These are phyloP conservation scores for Pararge aegeria DNA, from an alignment of 1,140 invertebrate species.

Conservation along the genomic window DNA sequence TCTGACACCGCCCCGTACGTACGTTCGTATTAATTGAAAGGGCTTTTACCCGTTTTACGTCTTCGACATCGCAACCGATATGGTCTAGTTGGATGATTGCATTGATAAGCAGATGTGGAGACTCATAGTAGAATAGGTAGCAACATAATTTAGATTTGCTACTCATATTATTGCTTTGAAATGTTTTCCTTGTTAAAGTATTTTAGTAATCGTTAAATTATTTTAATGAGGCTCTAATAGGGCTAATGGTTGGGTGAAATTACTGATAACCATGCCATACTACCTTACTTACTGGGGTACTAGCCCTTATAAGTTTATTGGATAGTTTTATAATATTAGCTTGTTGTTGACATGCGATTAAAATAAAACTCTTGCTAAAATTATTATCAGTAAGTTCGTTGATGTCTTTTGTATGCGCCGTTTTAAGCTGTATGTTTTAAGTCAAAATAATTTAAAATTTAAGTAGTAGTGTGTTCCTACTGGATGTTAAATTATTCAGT, in stretches of 20 bases:
- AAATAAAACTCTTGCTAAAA: too few species aligned
- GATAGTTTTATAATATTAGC: too few species aligned
- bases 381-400: slow-evolving; percentile 28
- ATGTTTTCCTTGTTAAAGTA: not conserved
- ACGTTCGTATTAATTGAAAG: not conserved
- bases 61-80: slow-evolving; percentile 35
- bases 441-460: too few species aligned
- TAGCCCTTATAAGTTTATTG: too few species aligned
- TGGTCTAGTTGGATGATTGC: slow-evolving; percentile 12
- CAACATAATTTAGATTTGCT: not conserved
- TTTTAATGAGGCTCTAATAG: not conserved
- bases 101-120: slow-evolving; percentile 17
- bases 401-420: slow-evolving; percentile 42
- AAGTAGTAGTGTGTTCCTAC: too few species aligned
- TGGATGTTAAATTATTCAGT: too few species aligned
- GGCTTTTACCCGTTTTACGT: slow-evolving; percentile 38
- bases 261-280: not conserved
- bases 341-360: too few species aligned
- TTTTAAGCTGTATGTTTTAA: not conserved
- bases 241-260: not conserved
- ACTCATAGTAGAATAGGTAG: not conserved
- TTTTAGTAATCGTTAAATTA: not conserved
- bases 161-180: not conserved
- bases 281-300: not conserved
- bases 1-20: slow-evolving; percentile 55